Evolutionary conservation across 2,797 vertebrate genomes (phyloP), one percentile per base, ranked within the genome.

Genomic region (Danio kyathit): DNA sequence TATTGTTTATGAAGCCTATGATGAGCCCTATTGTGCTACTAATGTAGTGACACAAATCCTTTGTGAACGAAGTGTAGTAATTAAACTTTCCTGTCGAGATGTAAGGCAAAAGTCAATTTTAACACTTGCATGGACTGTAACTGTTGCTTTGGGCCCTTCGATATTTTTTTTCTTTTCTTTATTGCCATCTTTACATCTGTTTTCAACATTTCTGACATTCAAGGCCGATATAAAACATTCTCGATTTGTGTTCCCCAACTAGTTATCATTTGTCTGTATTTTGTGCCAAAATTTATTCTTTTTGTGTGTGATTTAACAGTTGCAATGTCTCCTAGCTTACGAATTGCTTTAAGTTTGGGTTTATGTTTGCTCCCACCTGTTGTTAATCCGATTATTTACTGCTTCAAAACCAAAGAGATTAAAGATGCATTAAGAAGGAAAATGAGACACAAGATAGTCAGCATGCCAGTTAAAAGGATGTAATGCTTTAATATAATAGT

Each of bases 81-180:
- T 12, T 7, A 74, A 41, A 14, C 17, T 86, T 14, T 83, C 85
- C 11, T 86, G 85, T 52, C 11, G 54, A 69, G 77, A 86, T n/a
- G 41, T 54, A 54, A 38, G 5, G 4, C 13, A 17, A 67, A 7
- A n/a, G n/a, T n/a, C n/a, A n/a, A n/a, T n/a, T n/a, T n/a, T n/a
- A n/a, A n/a, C n/a, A n/a, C n/a, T n/a, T n/a, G n/a, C n/a, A n/a
- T n/a, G n/a, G n/a, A n/a, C n/a, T n/a, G n/a, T n/a, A n/a, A n/a
- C n/a, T n/a, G n/a, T n/a, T n/a, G 51, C 78, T 2, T 59, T 84
- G 44, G 77, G 74, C n/a, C 82, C 82, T 4, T 74, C 84, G 6
- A 13, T 60, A 0, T 87, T 93, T 2, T 94, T 94, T 5, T 80
- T 92, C 71, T 88, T n/a, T 95, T 94, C 5, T 95, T 95, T 56